Percentiles rank a stretch among this genome's conserved stretches.
Conservation (phyloP, 1,140 invertebrate species). For the Globodera ellingtonae region DNA sequence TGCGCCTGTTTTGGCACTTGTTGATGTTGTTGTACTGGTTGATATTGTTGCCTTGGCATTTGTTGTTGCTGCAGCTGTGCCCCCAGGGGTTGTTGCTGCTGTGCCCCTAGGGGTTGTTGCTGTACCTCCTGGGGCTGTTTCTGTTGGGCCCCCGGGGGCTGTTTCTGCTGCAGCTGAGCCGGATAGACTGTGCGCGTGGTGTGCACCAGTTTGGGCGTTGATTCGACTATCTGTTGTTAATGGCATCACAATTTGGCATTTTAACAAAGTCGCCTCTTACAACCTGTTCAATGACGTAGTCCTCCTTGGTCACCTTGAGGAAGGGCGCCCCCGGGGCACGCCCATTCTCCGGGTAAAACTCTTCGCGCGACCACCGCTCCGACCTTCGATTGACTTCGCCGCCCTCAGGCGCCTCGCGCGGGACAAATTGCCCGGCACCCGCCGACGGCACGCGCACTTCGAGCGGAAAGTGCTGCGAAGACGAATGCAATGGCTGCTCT, state of each 20-base stretch:
- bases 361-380: background rate
- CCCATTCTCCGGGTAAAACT: background rate
- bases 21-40: constrained; percentile 23
- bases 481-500: background rate
- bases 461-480: background rate
- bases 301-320: constrained; percentile 14
- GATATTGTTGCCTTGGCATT: constrained; percentile 16
- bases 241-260: background rate
- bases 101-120: constrained; percentile 1
- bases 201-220: background rate
- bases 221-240: constrained; percentile 2
- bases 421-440: background rate
- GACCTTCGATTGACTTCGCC: background rate
- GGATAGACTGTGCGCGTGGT: constrained; percentile 1
- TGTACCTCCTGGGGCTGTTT: constrained; percentile 10
- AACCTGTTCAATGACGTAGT: constrained; percentile 9
- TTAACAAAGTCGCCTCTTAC: background rate
- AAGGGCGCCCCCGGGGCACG: background rate
- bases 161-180: background rate
- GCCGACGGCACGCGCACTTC: background rate
- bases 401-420: background rate
- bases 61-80: background rate
- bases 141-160: constrained; percentile 1
- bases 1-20: background rate
- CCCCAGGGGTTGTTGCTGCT: constrained; percentile 5